Base-by-base conservation (phyloP, 2,797 vertebrate species). In the Kryptopterus vitreolus region DNA sequence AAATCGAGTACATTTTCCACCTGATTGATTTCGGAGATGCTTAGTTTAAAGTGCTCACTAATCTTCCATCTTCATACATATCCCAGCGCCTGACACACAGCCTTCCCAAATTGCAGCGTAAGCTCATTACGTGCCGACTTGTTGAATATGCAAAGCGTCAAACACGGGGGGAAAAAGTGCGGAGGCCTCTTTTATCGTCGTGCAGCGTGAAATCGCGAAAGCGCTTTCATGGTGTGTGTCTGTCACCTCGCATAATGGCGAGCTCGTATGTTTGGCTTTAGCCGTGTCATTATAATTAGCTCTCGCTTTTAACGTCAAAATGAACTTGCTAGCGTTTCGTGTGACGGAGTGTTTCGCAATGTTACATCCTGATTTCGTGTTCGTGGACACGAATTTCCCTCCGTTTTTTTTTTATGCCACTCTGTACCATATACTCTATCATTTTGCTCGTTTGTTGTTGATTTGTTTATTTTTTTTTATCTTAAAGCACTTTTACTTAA, bases 1-100 rank as follows among this genome's bases (percentile, higher is more conserved):
- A 4, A 16, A 20, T 59, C n/a, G 38, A 38, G 38, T 75, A 18
- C 58, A 22, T 75, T 80, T 31, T 11, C 50, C 10, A 16, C 50
- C 33, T 75, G 79, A 66, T 29, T 81, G 72, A 59, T 81, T 59
- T 61, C n/a, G n/a, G 26, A 70, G 35, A 76, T 61, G 66, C 46
- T 59, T 18, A 6, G 1, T 69, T 61, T 69, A 59, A 61, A 52
- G 20, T 50, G 18, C 55, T 57, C 33, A 9, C 6, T 31, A 20
- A 24, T 80, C 16, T 31, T 62, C 24, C 8, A 18, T 46, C 12
- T 55, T 72, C 69, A 72, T 53, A 13, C 20, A 7, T 15, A 68
- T 58, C 71, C 24, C 18, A 33, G 57, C 43, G 26, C 46, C 57
- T 81, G 74, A 66, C 52, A 70, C 16, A 53, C 61, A 62, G 55